Evolutionary conservation across 2,797 vertebrate genomes (phyloP).

Genomic region (Glossophaga mutica): DNA sequence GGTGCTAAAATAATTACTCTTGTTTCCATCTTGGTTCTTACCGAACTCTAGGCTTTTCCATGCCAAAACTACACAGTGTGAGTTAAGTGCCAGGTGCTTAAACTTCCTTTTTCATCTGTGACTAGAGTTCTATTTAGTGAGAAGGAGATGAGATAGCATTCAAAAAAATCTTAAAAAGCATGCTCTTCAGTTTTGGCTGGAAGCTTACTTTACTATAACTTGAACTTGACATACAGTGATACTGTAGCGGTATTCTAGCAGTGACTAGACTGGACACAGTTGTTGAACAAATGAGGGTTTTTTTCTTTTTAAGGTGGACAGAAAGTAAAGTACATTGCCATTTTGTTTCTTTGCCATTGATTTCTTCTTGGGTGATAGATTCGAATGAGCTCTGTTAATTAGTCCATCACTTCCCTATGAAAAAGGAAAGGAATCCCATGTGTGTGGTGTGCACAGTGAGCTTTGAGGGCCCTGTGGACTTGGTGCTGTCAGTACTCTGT

Average conservation of each 20-base stretch:
- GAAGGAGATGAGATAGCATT: not conserved
- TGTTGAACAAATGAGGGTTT: not conserved
- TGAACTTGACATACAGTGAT: not conserved
- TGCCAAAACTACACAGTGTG: not conserved
- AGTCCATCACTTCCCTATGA: not conserved
- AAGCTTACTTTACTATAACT: not conserved
- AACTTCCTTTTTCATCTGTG: not conserved
- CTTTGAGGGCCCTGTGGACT: not conserved
- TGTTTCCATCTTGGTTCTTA: not conserved
- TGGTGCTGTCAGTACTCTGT: not conserved
- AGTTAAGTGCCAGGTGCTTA: not conserved
- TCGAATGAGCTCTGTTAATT: not conserved
- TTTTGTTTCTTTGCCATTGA: not conserved
- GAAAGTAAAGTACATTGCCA: not conserved
- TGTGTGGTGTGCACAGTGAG: accelerated
- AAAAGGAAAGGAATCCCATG: not conserved
- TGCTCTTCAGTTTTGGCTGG: not conserved
- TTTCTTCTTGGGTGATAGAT: not conserved
- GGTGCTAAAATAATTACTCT: not conserved
- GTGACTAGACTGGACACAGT: not conserved
- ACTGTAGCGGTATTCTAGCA: not conserved
- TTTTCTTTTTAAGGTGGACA: not conserved
- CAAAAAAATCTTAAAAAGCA: not conserved
- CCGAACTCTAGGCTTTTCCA: not conserved
- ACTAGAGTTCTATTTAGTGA: not conserved